These are phyloP conservation scores for Bothrops jararaca DNA, from an alignment of 2,113 vertebrate genomes.

Conservation along the genomic window DNA sequence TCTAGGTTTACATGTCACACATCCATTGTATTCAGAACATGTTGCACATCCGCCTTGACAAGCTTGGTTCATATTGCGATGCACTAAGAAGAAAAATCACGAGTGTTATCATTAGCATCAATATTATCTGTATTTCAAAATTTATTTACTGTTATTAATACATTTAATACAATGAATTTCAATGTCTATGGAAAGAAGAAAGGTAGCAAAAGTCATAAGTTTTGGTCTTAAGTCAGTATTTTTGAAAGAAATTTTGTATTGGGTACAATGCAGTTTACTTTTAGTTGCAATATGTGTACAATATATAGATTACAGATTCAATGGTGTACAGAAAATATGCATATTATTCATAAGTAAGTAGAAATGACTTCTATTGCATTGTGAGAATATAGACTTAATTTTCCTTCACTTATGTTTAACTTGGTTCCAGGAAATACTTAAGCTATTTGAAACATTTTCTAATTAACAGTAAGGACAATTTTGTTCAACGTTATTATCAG, in stretches of 20 bases:
- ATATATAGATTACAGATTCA: background rate
- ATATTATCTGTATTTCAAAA: background rate
- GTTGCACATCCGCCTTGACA: conserved; percentile 96
- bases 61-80: conserved; percentile 86
- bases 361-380: background rate
- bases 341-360: background rate
- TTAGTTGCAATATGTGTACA: background rate
- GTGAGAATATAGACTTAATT: background rate
- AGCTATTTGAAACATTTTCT: background rate
- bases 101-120: conserved; percentile 38
- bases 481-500: background rate
- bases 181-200: background rate
- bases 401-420: background rate
- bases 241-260: background rate
- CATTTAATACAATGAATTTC: background rate
- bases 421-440: background rate
- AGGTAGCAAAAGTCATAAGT: background rate
- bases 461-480: background rate
- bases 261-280: background rate
- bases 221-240: background rate
- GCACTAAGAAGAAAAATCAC: conserved; percentile 73
- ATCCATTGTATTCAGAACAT: conserved; percentile 97
- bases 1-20: conserved; percentile 94
- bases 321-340: background rate
- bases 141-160: background rate